Conservation (phyloP, 2,797 vertebrate species). For the Myotis myotis region DNA sequence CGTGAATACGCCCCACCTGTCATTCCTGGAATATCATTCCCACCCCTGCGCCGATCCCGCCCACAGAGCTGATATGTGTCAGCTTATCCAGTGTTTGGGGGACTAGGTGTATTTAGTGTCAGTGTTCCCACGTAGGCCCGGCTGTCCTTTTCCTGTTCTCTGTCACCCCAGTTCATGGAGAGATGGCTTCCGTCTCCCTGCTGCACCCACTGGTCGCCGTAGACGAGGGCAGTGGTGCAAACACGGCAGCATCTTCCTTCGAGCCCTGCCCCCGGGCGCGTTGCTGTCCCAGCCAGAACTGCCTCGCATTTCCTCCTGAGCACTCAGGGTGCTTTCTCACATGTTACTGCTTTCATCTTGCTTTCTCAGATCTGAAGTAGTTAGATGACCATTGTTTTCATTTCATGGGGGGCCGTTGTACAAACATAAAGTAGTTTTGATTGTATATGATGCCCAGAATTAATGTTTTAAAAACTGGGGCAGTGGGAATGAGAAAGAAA, state of each 20-base stretch:
- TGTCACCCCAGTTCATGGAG: neutral
- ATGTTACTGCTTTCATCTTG: neutral
- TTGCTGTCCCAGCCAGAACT: neutral
- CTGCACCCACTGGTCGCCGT: neutral
- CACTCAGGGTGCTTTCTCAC: neutral
- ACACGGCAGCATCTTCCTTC: rapidly evolving
- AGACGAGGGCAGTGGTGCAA: neutral
- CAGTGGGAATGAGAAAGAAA: neutral
- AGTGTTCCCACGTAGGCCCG: neutral
- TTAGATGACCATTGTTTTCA: neutral
- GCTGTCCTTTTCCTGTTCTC: neutral
- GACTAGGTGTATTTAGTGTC: neutral
- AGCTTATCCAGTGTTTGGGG: neutral
- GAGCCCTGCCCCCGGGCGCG: neutral
- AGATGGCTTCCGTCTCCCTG: neutral
- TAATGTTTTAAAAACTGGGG: neutral
- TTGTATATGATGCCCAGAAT: neutral
- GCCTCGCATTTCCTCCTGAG: neutral
- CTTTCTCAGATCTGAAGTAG: neutral
- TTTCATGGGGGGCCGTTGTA: neutral
- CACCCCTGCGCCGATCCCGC: neutral
- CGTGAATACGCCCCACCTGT: neutral
- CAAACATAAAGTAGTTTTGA: neutral
- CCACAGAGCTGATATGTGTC: neutral
- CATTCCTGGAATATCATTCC: neutral